Base-by-base conservation (phyloP, 2,888 invertebrate species). In the Halictus ligatus region DNA sequence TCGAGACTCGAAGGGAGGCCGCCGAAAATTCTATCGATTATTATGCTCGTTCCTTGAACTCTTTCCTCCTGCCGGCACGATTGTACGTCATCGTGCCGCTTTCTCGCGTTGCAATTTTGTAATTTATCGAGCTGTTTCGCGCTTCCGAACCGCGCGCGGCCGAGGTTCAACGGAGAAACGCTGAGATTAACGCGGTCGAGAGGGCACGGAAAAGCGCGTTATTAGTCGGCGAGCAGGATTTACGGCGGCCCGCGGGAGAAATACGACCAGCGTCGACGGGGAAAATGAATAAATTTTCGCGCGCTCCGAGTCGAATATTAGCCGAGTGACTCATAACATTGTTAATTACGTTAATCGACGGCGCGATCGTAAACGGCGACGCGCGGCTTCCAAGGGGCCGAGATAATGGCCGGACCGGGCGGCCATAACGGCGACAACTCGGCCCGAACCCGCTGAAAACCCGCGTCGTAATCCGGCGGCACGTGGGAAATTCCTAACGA, bases 311-410 rank as follows among this genome's bases (percentile, higher is more conserved):
- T 78, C 81, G 76, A 80, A 80, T 83, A 84, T 89, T 84, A 88
- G 72, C 82, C 69, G 25, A 83, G 80, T 86, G 90, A 90, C 88
- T 90, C 89, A 85, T 80, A 85, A 84, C 82, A 86, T 86, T 86
- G 88, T 90, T 90, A 90, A 90, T 90, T 89, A 89, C 84, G 87
- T 85, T 89, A 90, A 88, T 88, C 58, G 81, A 13, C 18, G 60
- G 50, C 40, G 40, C 13, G 67, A 50, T 78, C 72, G 64, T 78
- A 81, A 81, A 81, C 67, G 81, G 50, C 72, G 40, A 40, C 40
- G 72, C 71, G 35, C 54, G n/a, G 21, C 72, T n/a, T n/a, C n/a
- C 71, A 72, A 81, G 67, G 76, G 75, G 69, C 21, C 54, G 46
- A 64, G 46, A 58, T 81, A 72, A 60, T 73, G 50, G 13, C 21